A percentile compares a stretch with the other conserved stretches of the same genome.
Conservation (phyloP, 1,140 invertebrate genomes). For the Drosophila suzukii region DNA sequence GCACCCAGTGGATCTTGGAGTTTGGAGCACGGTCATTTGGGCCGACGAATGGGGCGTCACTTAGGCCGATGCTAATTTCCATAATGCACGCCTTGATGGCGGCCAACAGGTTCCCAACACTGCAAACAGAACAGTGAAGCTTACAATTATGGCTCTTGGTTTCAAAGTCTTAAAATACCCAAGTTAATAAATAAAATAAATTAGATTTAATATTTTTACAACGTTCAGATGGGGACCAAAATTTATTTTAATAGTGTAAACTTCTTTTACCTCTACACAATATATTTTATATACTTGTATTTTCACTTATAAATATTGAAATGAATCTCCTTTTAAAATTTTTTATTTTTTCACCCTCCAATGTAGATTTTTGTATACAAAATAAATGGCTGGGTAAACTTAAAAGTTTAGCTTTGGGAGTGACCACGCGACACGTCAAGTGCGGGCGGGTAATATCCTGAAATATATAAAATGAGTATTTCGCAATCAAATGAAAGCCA, state of each 20-base stretch:
- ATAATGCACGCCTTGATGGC: constrained; percentile 54
- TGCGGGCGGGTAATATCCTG: background rate
- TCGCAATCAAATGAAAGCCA: constrained; percentile 29
- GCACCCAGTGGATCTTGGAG: constrained; percentile 54
- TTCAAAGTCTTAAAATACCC: background rate
- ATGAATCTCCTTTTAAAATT: too few species aligned
- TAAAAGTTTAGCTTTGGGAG: constrained; percentile 2
- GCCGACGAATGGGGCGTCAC: constrained; percentile 69
- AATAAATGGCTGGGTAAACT: background rate
- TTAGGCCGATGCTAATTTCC: constrained; percentile 74
- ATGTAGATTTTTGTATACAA: background rate
- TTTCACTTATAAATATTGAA: too few species aligned
- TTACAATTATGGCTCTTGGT: constrained; percentile 25
- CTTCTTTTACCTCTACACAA: too few species aligned
- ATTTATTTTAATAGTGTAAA: too few species aligned
- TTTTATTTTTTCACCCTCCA: background rate
- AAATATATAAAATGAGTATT: constrained; percentile 40
- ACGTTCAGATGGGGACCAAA: too few species aligned
- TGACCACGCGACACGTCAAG: background rate
- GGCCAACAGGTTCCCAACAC: constrained; percentile 51
- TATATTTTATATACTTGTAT: too few species aligned
- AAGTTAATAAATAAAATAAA: background rate
- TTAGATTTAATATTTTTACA: too few species aligned
- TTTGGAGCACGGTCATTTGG: constrained; percentile 68
- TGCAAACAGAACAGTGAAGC: constrained; percentile 18